Conservation (phyloP, 2,113 vertebrate species). For the Pterocles gutturalis region DNA sequence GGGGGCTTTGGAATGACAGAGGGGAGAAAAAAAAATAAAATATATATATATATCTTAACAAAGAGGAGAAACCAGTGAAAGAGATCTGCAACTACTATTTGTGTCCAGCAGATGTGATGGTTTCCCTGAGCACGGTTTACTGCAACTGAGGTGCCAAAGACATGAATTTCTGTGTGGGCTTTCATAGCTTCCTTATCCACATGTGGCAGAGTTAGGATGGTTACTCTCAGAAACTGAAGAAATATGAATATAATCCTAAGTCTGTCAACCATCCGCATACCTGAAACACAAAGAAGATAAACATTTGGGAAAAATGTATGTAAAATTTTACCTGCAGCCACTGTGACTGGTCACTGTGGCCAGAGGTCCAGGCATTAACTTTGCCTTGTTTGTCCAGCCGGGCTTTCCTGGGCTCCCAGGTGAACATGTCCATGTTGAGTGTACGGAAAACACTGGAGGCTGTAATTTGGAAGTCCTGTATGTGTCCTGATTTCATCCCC, state of each 20-base stretch:
- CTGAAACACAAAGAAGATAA: neutral
- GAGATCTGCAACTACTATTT: neutral
- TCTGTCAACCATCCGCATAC: rapidly evolving
- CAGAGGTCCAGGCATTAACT: conserved; percentile 98
- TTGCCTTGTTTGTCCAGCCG: conserved; percentile 98
- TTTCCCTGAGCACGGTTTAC: neutral
- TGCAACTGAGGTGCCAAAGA: neutral
- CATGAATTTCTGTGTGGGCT: neutral
- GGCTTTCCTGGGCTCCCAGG: conserved; percentile 97
- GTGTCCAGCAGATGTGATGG: neutral
- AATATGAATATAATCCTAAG: neutral
- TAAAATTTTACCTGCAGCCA: conserved; percentile 91
- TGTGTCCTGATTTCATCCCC: conserved; percentile 97
- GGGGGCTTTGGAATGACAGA: neutral
- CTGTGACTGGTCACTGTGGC: conserved; percentile 95
- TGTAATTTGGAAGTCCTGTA: conserved; percentile 95
- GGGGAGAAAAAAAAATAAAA: neutral
- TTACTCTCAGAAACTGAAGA: neutral
- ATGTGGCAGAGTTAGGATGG: neutral
- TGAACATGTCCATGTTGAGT: conserved; percentile 99
- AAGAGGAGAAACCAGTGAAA: neutral
- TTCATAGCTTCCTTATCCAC: neutral
- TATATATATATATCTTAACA: neutral
- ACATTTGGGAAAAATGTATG: neutral
- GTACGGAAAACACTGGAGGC: conserved; percentile 96